Evolutionary conservation across 2,113 vertebrate species (phyloP).

Genomic region (Phaethornis superciliosus): DNA sequence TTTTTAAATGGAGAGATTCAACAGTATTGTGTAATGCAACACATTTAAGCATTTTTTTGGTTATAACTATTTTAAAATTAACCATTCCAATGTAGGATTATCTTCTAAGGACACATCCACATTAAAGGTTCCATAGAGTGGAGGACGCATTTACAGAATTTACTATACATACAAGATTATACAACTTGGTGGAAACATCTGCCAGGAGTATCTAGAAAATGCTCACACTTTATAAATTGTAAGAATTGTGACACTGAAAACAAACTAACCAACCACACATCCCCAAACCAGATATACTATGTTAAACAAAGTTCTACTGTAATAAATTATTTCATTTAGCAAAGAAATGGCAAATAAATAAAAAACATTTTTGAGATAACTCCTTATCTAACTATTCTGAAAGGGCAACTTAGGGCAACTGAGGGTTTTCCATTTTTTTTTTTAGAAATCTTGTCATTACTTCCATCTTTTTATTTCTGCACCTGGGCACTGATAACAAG

Average conservation of each 20-base stretch:
- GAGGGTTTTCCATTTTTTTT: fast-evolving
- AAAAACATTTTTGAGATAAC: neutral
- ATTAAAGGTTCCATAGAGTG: neutral
- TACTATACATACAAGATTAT: neutral
- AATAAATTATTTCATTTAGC: neutral
- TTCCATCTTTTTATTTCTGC: neutral
- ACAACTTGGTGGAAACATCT: neutral
- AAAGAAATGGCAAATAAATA: neutral
- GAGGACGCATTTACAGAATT: neutral
- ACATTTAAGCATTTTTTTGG: neutral
- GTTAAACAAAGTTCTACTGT: neutral
- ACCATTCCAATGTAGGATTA: neutral
- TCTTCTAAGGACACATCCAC: neutral
- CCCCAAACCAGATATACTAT: no score
- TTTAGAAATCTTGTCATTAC: neutral
- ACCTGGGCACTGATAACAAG: neutral
- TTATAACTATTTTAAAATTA: neutral
- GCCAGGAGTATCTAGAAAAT: neutral
- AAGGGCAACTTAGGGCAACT: neutral
- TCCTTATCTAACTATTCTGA: neutral
- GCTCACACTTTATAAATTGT: neutral
- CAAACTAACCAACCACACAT: neutral
- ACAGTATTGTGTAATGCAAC: neutral
- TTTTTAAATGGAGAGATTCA: neutral
- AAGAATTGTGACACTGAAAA: neutral